Percentiles rank a stretch among this genome's conserved stretches.
phyloP scores from a whole-genome alignment of 2,888 invertebrate species.

The Ophion ellenae region DNA sequence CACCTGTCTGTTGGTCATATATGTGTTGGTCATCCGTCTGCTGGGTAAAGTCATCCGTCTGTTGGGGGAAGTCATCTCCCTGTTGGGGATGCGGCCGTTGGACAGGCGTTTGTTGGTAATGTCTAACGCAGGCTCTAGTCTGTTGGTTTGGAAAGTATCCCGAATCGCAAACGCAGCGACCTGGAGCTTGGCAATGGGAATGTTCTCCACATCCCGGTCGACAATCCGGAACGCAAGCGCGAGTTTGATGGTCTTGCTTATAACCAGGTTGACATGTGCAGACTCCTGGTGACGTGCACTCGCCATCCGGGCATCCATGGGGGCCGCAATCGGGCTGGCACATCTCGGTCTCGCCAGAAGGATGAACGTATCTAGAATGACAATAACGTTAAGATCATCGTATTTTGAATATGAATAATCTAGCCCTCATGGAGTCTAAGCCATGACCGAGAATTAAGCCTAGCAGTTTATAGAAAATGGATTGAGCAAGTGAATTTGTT shows the following conservation, averaged over 20 bases:
- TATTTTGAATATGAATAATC: not conserved
- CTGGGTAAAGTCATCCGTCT: not conserved
- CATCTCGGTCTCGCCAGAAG: constrained; percentile 73
- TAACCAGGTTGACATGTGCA: constrained; percentile 77
- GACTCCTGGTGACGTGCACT: constrained; percentile 74
- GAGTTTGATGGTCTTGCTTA: constrained; percentile 74
- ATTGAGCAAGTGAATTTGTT: too few species aligned
- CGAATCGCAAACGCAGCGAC: constrained; percentile 82
- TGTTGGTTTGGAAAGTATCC: too few species aligned
- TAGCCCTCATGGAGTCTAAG: too few species aligned
- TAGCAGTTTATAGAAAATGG: too few species aligned
- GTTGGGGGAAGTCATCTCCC: constrained; percentile 64
- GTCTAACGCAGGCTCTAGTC: too few species aligned
- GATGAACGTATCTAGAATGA: constrained; percentile 76
- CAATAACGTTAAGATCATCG: constrained; percentile 6
- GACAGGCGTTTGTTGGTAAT: constrained; percentile 79
- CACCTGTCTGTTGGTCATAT: not conserved
- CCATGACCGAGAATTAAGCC: too few species aligned
- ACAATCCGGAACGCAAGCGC: constrained; percentile 70
- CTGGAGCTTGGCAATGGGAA: constrained; percentile 85
- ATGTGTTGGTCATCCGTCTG: too few species aligned
- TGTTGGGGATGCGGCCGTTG: constrained; percentile 83
- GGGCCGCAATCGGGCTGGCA: constrained; percentile 76
- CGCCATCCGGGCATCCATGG: constrained; percentile 72
- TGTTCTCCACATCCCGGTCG: constrained; percentile 81